Evolutionary conservation across 2,888 invertebrate genomes (phyloP).

Genomic region (Drosophila flavopinicola): DNA sequence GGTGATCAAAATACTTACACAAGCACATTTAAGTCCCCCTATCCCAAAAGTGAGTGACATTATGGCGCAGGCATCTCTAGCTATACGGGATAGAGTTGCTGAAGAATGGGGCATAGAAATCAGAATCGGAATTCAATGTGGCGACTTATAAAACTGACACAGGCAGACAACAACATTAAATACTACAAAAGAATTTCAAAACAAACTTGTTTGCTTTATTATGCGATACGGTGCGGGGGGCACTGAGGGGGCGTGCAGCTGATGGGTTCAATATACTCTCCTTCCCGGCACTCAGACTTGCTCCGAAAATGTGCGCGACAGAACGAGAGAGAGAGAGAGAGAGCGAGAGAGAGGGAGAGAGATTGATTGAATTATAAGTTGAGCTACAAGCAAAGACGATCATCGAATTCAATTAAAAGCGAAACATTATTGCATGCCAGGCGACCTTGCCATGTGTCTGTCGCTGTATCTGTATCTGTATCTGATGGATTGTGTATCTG

Average conservation of each 20-base stretch:
- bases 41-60: constrained; percentile 28
- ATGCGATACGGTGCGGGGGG: constrained; percentile 6
- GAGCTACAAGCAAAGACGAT: constrained; percentile 16
- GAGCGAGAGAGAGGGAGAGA: no score
- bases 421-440: constrained; percentile 40
- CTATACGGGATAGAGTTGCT: constrained; percentile 27
- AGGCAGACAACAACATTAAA: constrained; percentile 29
- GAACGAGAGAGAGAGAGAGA: no score
- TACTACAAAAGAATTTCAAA: constrained; percentile 66
- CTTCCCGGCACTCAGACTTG: constrained; percentile 46
- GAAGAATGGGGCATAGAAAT: constrained; percentile 13
- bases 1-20: constrained; percentile 34
- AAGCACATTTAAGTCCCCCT: constrained; percentile 29
- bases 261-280: constrained; percentile 67
- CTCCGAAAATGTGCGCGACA: constrained; percentile 27
- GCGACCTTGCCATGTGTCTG: constrained; percentile 69
- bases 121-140: constrained; percentile 20
- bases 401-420: constrained; percentile 52
- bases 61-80: constrained; percentile 16
- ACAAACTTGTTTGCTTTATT: constrained; percentile 64
- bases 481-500: constrained; percentile 22
- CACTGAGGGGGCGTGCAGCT: not conserved
- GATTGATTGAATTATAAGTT: constrained; percentile 69
- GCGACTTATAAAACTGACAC: constrained; percentile 57
- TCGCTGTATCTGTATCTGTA: constrained; percentile 42